These are phyloP conservation scores for Melieria picta DNA, from an alignment of 2,888 invertebrate species.

Conservation along the genomic window DNA sequence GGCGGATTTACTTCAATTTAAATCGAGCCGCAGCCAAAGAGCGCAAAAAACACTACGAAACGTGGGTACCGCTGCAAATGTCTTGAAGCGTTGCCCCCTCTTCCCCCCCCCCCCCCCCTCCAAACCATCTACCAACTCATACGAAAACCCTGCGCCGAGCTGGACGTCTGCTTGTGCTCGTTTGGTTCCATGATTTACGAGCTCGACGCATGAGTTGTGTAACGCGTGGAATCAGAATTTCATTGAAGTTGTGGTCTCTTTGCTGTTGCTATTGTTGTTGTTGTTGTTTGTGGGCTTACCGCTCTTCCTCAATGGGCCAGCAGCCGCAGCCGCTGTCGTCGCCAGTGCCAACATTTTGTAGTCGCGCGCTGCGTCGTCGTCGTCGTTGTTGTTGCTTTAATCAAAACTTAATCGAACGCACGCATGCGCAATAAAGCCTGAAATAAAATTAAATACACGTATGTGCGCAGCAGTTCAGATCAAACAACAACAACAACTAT, in stretches of 20 bases:
- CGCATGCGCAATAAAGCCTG: conserved; percentile 60
- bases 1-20: neutral
- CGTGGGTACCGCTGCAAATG: too few species aligned
- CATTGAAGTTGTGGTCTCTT: conserved; percentile 16
- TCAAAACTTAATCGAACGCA: conserved; percentile 62
- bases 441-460: conserved; percentile 31
- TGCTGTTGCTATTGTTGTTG: conserved; percentile 22
- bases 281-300: too few species aligned
- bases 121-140: neutral
- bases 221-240: conserved; percentile 47
- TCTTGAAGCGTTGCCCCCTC: neutral
- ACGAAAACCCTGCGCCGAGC: neutral
- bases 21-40: too few species aligned
- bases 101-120: neutral
- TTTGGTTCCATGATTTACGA: conserved; percentile 60
- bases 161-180: conserved; percentile 41
- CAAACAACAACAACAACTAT: conserved; percentile 33
- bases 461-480: conserved; percentile 29
- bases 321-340: too few species aligned
- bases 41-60: too few species aligned
- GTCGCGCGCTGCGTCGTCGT: neutral
- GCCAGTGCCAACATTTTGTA: neutral
- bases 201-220: conserved; percentile 60
- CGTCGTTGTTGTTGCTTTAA: conserved; percentile 55
- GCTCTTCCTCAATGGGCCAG: too few species aligned